phyloP scores from a whole-genome alignment of 2,113 vertebrate genomes.

The Campylorhamphus procurvoides region DNA sequence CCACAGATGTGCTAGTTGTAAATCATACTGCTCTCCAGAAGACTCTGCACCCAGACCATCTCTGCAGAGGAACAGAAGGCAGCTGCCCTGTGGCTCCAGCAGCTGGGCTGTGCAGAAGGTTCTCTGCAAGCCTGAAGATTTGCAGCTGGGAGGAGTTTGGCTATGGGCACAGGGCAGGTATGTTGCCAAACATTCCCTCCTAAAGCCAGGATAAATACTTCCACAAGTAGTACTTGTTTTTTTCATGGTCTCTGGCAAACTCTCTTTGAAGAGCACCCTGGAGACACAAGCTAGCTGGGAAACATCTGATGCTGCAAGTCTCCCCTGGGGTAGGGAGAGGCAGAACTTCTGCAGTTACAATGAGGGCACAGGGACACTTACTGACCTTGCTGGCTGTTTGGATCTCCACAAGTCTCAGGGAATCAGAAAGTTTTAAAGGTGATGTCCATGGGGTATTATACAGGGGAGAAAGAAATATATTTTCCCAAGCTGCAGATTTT shows the following conservation, averaged over 20 bases:
- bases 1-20: background rate
- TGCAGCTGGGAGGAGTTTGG: constrained; percentile 1
- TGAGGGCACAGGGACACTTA: background rate
- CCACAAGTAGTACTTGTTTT: background rate
- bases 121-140: background rate
- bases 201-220: background rate
- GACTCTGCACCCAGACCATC: background rate
- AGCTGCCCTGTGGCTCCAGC: background rate
- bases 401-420: background rate
- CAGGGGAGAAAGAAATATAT: background rate
- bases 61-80: background rate
- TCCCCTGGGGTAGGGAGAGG: background rate
- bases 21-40: background rate
- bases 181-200: background rate
- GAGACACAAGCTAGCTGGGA: background rate
- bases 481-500: background rate
- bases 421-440: background rate
- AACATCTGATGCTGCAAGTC: background rate
- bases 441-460: background rate
- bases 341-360: background rate
- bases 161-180: background rate
- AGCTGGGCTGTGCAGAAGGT: constrained; percentile 16
- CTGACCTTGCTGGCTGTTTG: background rate
- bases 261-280: background rate
- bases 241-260: background rate